Evolutionary conservation across 2,113 vertebrate species (phyloP).

Genomic region (Bombycilla garrulus): DNA sequence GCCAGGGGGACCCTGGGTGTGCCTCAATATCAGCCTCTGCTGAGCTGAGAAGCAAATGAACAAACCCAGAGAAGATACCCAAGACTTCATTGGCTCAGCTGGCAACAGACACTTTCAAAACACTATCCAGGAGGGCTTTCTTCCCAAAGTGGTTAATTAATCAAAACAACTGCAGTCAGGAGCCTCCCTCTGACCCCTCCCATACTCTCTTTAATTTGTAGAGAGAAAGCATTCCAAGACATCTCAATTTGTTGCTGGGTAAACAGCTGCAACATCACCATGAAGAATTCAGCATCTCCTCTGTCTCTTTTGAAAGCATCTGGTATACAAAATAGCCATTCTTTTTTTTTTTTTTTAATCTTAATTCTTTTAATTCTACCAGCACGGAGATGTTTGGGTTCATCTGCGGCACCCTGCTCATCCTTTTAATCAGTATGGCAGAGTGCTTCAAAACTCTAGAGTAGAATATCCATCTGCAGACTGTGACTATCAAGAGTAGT

Average conservation of each 20-base stretch:
- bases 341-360: too few relatives aligned
- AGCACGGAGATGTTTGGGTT: background rate
- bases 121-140: background rate
- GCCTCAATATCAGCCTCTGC: background rate
- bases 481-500: background rate
- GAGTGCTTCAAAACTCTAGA: background rate
- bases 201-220: background rate
- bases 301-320: background rate
- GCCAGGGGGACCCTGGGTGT: background rate
- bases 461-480: background rate
- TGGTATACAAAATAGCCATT: background rate
- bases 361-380: background rate
- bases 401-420: background rate
- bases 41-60: background rate
- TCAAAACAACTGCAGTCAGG: conserved; percentile 31
- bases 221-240: background rate
- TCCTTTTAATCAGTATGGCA: background rate
- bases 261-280: background rate
- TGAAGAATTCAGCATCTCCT: background rate
- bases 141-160: conserved; percentile 40
- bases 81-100: background rate
- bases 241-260: conserved; percentile 21
- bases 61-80: background rate
- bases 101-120: background rate
- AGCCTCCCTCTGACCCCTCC: background rate